Base-by-base conservation (phyloP, 2,113 vertebrate species). In the Tursiops truncatus region DNA sequence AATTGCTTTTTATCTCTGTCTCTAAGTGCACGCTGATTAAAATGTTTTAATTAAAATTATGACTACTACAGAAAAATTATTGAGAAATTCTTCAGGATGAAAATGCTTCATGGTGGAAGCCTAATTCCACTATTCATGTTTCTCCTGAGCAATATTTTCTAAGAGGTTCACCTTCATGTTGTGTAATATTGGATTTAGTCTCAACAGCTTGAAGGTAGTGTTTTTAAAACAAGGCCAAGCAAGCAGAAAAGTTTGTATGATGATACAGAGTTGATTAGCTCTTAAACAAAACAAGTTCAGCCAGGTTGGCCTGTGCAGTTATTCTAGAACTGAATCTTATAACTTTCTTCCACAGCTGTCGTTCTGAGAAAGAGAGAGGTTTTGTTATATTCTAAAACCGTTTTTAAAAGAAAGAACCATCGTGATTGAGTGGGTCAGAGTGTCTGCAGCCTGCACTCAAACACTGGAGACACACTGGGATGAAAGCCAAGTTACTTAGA, bases 191-290 rank as follows among this genome's bases (percentile, higher is more conserved):
- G 98, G 97, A 97, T 95, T 97, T 95, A 83, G 92, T 98, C 97
- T 98, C 96, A 98, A 82, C 89, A 97, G 98, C 98, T 98, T 97
- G 98, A 98, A 99, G 98, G 95, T 98, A 98, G 98, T 98, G 97
- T 98, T 98, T 98, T 96, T 98, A 97, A 98, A 99, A 97, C 97
- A 98, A 98, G 98, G 98, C 98, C 98, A 98, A 98, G 97, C 98
- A 98, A 98, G 98, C 94, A 98, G 95, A 98, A 82, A 98, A 98
- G 93, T 98, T 98, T 98, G 58, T 98, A 94, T 1, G 95, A 98
- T 98, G 98, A 98, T 98, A 98, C 80, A 93, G 91, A 97, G 98
- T 98, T 98, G 98, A 98, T 98, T 98, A 98, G 58, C 94, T 97
- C 95, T 97, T 92, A 97, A 96, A 96, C 82, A 98, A 98, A 98